Evolutionary conservation across 2,797 vertebrate species (phyloP), one percentile per base, ranked within the genome.

Genomic region (Crenuchus spilurus): DNA sequence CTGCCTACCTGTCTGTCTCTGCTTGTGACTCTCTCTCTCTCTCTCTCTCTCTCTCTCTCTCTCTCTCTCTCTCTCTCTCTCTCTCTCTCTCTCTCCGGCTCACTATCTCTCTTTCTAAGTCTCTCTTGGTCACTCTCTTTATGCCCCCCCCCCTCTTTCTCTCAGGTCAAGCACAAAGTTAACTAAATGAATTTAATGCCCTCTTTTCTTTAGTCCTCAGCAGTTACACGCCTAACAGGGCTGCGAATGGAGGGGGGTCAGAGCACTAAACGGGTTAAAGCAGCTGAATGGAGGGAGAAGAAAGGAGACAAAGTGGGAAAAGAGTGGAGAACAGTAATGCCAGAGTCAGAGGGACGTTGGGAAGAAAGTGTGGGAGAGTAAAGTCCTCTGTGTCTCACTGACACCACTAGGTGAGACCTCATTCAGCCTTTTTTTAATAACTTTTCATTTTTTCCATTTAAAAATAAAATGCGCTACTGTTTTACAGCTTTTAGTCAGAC

Each of bases 131-230:
- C n/a, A n/a, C n/a, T n/a, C n/a, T n/a, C n/a, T n/a, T n/a, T n/a
- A n/a, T n/a, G n/a, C n/a, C n/a, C n/a, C n/a, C n/a, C n/a, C n/a
- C n/a, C n/a, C n/a, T n/a, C 92, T 76, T 63, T 96, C 95, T 95
- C 93, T 92, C 94, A 94, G 95, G 96, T 97, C 96, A 96, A 95
- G 93, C 94, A 93, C 94, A 94, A 92, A 98, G 96, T 98, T 98
- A 97, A 98, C 95, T 92, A 95, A 95, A 97, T 97, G 93, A 95
- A 95, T 95, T 96, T 93, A 94, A 96, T 94, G 89, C 91, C 91
- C 90, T 83, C 30, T 30, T 31, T 94, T 89, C 83, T 91, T 89
- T 91, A 94, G 92, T 94, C 95, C 90, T 88, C 90, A 85, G 85
- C 92, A 88, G 90, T 94, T 92, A 90, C 93, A 93, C 93, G 93